Percentiles rank a stretch among this genome's conserved stretches.
These are phyloP conservation scores for Dinocampus coccinellae DNA, from an alignment of 2,888 invertebrate species.

Conservation along the genomic window DNA sequence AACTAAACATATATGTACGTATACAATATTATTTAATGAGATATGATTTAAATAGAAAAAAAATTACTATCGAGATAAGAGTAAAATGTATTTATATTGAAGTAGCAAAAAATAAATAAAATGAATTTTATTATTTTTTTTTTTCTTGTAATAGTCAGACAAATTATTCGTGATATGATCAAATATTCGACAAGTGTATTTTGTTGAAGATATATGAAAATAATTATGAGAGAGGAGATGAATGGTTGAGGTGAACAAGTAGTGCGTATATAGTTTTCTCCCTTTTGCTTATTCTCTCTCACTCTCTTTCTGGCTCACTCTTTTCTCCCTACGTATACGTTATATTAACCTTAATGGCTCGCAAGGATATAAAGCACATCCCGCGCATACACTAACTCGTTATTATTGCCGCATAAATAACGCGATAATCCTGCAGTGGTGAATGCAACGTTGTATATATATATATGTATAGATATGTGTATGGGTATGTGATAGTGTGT, in stretches of 20 bases:
- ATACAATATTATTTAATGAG: neutral
- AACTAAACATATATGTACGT: neutral
- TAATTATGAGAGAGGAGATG: neutral
- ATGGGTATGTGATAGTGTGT: neutral
- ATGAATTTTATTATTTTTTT: no score
- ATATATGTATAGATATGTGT: conserved; percentile 12
- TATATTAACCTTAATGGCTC: conserved; percentile 69
- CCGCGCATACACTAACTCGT: conserved; percentile 68
- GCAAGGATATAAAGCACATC: conserved; percentile 69
- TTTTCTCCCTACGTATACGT: conserved; percentile 45
- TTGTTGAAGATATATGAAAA: neutral
- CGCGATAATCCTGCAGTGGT: conserved; percentile 66
- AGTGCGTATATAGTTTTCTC: neutral
- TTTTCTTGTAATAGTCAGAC: no score
- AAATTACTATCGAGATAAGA: no score
- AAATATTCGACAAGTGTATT: conserved; percentile 9
- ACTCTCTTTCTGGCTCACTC: neutral
- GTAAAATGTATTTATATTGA: no score
- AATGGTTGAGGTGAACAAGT: neutral
- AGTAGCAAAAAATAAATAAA: no score
- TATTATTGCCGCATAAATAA: conserved; percentile 70
- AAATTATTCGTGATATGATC: neutral
- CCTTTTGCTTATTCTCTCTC: no score
- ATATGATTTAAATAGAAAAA: neutral
- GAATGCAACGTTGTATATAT: conserved; percentile 47